Conservation (phyloP, 2,113 vertebrate species). For the Actinemys pallida region DNA sequence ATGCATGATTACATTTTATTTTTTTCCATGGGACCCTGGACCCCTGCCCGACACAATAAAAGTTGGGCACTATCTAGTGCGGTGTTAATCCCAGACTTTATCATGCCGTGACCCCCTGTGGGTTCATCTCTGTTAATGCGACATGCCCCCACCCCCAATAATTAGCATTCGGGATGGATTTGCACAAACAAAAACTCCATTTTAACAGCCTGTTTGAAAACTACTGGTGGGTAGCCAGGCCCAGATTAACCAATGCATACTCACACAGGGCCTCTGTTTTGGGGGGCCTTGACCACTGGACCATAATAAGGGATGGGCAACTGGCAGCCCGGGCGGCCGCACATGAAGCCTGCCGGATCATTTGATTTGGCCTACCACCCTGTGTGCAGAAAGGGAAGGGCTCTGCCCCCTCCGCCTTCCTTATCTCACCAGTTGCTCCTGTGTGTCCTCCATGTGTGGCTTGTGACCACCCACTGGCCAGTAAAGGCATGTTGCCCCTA, state of each 20-base stretch:
- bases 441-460: background rate
- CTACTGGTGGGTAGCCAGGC: background rate
- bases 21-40: background rate
- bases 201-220: background rate
- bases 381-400: background rate
- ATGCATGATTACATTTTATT: background rate
- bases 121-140: background rate
- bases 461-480: background rate
- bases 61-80: background rate
- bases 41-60: background rate
- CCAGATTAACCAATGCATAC: background rate
- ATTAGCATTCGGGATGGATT: background rate
- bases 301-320: background rate
- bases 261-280: background rate
- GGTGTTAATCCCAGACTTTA: background rate
- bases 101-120: background rate
- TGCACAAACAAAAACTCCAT: background rate
- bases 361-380: background rate
- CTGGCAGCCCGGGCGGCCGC: background rate
- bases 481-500: background rate
- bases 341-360: background rate
- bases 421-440: background rate
- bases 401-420: background rate
- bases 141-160: background rate
- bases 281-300: background rate